phyloP scores from a whole-genome alignment of 2,113 vertebrate genomes.

The Podarcis cretensis region DNA sequence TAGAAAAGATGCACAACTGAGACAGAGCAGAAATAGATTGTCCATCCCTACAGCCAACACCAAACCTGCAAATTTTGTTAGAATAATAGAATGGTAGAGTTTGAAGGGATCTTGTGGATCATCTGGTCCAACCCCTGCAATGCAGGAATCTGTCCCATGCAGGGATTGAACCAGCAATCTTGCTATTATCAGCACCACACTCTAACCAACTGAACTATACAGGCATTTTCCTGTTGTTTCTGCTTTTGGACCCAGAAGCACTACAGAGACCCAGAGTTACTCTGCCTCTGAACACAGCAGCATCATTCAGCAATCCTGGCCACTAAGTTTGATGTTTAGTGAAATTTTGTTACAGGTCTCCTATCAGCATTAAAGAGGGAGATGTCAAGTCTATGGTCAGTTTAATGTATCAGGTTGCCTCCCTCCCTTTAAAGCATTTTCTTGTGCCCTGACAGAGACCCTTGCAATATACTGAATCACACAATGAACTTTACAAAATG shows the following conservation, averaged over 20 bases:
- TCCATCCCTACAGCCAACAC: neutral
- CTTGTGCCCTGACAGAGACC: neutral
- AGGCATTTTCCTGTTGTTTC: neutral
- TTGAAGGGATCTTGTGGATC: too few relatives aligned
- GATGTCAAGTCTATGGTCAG: neutral
- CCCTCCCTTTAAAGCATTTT: slow-evolving; percentile 40
- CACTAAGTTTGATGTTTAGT: neutral
- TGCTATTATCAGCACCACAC: too few relatives aligned
- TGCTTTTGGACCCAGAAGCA: neutral
- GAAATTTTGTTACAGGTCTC: neutral
- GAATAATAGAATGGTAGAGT: neutral
- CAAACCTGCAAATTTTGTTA: neutral
- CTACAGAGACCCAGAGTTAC: neutral
- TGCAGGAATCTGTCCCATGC: too few relatives aligned
- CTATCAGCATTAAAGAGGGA: neutral
- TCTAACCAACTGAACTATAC: too few relatives aligned
- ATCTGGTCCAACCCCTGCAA: too few relatives aligned
- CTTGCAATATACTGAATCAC: slow-evolving; percentile 40
- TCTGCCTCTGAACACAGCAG: neutral
- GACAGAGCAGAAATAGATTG: too few relatives aligned
- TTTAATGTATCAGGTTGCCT: neutral
- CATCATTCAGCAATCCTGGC: neutral
- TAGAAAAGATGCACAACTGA: too few relatives aligned
- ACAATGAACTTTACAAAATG: slow-evolving; percentile 67
- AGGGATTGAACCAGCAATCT: too few relatives aligned